Conservation (phyloP, 2,797 vertebrate species). For the Channallabes apus region DNA sequence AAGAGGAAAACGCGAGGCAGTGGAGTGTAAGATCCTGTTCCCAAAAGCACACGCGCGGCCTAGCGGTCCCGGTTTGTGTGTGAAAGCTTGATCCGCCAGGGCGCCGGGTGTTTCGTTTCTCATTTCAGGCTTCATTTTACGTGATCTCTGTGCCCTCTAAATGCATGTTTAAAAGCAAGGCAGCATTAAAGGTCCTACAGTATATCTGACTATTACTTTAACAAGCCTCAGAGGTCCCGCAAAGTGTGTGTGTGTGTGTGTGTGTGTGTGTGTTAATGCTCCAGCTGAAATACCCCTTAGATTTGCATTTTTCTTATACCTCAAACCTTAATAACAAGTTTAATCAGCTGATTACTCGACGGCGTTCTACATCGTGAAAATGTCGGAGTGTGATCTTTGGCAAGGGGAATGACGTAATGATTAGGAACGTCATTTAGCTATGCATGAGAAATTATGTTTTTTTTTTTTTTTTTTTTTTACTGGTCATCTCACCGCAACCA, state of each 20-base stretch:
- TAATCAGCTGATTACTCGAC: too few relatives aligned
- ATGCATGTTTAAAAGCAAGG: neutral
- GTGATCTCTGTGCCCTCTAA: neutral
- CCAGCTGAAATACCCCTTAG: too few relatives aligned
- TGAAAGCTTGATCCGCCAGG: neutral
- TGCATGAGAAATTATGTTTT: neutral
- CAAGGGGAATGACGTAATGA: neutral
- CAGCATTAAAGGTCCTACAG: neutral
- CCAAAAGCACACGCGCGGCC: neutral
- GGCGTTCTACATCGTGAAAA: neutral
- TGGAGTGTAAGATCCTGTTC: neutral
- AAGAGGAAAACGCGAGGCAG: conserved; percentile 38
- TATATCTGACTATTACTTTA: too few relatives aligned
- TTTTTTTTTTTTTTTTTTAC: neutral
- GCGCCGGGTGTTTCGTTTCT: neutral
- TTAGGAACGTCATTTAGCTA: neutral
- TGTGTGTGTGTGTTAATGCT: too few relatives aligned
- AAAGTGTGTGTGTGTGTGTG: too few relatives aligned
- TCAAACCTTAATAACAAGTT: too few relatives aligned
- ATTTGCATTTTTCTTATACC: too few relatives aligned
- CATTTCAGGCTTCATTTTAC: neutral
- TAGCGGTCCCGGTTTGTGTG: neutral
- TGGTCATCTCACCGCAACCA: neutral
- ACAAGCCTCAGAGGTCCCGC: too few relatives aligned
- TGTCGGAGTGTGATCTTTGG: neutral